These are phyloP conservation scores for Centropus unirufus DNA, from an alignment of 2,113 vertebrate genomes.

Conservation along the genomic window DNA sequence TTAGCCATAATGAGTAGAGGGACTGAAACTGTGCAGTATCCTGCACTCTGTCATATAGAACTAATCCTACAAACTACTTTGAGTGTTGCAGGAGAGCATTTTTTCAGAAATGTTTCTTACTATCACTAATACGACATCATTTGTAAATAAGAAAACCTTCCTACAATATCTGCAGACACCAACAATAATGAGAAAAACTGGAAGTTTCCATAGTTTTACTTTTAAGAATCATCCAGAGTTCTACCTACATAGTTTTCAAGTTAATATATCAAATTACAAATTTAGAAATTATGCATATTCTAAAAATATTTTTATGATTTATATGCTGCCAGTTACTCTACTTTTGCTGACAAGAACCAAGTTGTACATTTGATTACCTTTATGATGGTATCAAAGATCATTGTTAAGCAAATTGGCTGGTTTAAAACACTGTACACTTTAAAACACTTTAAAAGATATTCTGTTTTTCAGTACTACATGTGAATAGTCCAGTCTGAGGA, in stretches of 20 bases:
- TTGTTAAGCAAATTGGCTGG: background rate
- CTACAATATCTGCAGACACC: background rate
- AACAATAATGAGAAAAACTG: background rate
- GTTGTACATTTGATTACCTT: background rate
- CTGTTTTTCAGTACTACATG: background rate
- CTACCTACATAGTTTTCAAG: background rate
- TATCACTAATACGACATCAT: background rate
- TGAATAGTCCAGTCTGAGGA: background rate
- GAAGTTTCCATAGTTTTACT: background rate
- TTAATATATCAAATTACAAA: background rate
- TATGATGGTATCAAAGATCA: background rate
- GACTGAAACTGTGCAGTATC: background rate
- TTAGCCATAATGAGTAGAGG: background rate
- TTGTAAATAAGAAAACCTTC: background rate
- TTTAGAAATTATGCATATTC: rapidly evolving
- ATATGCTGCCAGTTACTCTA: background rate
- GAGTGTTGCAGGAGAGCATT: constrained; percentile 20
- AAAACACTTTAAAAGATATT: background rate
- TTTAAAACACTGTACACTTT: background rate
- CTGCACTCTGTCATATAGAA: background rate
- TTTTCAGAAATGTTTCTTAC: background rate
- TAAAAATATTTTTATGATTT: background rate
- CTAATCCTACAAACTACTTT: constrained; percentile 13
- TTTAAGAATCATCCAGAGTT: background rate
- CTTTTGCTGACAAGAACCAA: background rate